Evolutionary conservation across 2,888 invertebrate species (phyloP), one percentile per base, ranked within the genome.

Genomic region (Amblyjoppa proteus): DNA sequence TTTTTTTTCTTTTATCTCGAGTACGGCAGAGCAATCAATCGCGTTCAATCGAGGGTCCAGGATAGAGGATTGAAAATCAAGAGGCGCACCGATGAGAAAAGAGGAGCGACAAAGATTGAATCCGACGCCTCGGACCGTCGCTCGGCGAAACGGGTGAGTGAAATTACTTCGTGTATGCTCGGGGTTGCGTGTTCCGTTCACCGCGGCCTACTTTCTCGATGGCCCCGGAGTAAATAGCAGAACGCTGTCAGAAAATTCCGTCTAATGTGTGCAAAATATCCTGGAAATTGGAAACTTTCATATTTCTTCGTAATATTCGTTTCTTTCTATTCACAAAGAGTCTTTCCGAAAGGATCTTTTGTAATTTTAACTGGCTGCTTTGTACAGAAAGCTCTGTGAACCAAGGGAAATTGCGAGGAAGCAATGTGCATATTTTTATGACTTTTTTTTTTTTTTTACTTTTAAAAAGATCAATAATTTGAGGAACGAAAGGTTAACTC

Each of bases 1-100:
- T 49, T 16, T 49, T 45, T 45, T 49, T 41, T 16, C 16, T 41
- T n/a, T 56, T 69, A 56, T 69, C 41, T 34, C 25, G 56, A 41
- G 69, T 56, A 56, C 77, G 13, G 28, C 58, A 69, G 28, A 45
- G 31, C 69, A 69, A 56, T 78, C 56, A 41, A 69, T 78, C n/a
- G 28, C 16, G 38, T 49, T 78, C 38, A 25, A 71, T 70, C 79
- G 71, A 79, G 34, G 16, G 45, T 49, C 61, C 16, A 20, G 49
- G 34, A 64, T 49, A 16, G 45, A 51, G 51, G 25, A 38, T 79
- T 79, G 70, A 51, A 79, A 71, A 61, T 58, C 70, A 58, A 58
- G 20, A 34, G 25, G 11, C 45, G n/a, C 49, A 20, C 6, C 28
- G 61, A 68, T 2, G 31, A 25, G 45, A 38, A 34, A 45, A 25